These are phyloP conservation scores for Nyctalus aviator DNA, from an alignment of 2,797 vertebrate species.

Conservation along the genomic window DNA sequence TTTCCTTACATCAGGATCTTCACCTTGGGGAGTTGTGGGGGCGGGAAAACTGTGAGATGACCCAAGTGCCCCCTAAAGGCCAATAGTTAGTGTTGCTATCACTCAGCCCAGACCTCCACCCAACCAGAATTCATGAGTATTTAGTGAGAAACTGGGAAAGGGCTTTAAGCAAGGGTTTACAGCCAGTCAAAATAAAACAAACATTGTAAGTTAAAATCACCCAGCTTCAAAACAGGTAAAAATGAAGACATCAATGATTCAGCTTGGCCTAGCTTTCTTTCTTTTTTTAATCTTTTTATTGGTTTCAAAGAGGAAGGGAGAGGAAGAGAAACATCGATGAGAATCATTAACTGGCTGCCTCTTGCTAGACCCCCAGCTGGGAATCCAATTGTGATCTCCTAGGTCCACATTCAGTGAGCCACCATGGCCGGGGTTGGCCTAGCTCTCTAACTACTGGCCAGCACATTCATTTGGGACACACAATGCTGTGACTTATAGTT, in stretches of 20 bases:
- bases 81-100: neutral
- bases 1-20: neutral
- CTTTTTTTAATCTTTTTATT: too few relatives aligned
- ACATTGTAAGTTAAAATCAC: neutral
- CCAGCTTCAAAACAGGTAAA: neutral
- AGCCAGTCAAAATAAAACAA: slow-evolving; percentile 5
- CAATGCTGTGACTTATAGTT: neutral
- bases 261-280: neutral
- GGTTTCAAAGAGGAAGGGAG: too few relatives aligned
- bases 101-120: neutral
- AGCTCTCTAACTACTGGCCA: neutral
- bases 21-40: neutral
- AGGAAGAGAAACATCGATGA: too few relatives aligned
- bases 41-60: neutral
- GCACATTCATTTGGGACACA: neutral
- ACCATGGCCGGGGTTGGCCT: neutral
- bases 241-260: neutral
- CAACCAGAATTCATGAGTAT: neutral
- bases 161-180: neutral
- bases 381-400: too few relatives aligned
- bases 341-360: too few relatives aligned
- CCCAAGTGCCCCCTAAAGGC: neutral
- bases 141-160: neutral
- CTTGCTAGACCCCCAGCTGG: too few relatives aligned
- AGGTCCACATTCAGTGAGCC: too few relatives aligned